Percentiles rank a stretch among this genome's conserved stretches.
These are phyloP conservation scores for Apostichopus leukothele DNA, from an alignment of 53 echinoderm and acorn worm genomes.

Conservation along the genomic window DNA sequence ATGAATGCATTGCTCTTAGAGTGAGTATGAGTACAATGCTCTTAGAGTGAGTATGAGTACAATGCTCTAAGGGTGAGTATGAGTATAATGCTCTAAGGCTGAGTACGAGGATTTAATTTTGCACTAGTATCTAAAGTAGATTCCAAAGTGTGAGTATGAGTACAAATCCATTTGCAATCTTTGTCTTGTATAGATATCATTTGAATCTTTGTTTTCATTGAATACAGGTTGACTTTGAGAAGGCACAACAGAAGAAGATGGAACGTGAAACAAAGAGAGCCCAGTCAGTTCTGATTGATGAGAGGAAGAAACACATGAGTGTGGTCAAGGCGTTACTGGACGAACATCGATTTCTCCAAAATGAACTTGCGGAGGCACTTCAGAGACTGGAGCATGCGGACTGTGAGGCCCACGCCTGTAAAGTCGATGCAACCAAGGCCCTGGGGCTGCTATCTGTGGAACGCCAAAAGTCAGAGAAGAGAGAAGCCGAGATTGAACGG, in stretches of 20 bases:
- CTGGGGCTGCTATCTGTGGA: slow-evolving; percentile 56
- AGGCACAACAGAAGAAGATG: slow-evolving; percentile 93
- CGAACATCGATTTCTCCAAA: slow-evolving; percentile 67
- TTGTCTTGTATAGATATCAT: too few relatives aligned
- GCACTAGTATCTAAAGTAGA: too few relatives aligned
- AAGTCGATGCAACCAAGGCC: slow-evolving; percentile 63
- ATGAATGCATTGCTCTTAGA: too few relatives aligned
- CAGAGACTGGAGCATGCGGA: slow-evolving; percentile 78
- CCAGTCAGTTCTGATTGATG: slow-evolving; percentile 74
- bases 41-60: too few relatives aligned
- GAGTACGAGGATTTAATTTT: too few relatives aligned
- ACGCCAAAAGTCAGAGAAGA: slow-evolving; percentile 64
- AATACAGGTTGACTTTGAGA: slow-evolving; percentile 92
- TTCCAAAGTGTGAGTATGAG: too few relatives aligned
- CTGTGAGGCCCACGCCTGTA: slow-evolving; percentile 65
- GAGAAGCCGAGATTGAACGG: slow-evolving; percentile 91
- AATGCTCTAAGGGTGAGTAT: too few relatives aligned
- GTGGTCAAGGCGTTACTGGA: slow-evolving; percentile 84
- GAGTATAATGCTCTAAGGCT: too few relatives aligned
- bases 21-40: too few relatives aligned
- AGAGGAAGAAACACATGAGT: slow-evolving; percentile 79
- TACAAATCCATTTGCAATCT: too few relatives aligned
- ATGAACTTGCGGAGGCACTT: slow-evolving; percentile 69
- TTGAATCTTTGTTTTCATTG: not conserved
- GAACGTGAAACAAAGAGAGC: slow-evolving; percentile 86